These are phyloP conservation scores for Natator depressus DNA, from an alignment of 2,113 vertebrate genomes.

Conservation along the genomic window DNA sequence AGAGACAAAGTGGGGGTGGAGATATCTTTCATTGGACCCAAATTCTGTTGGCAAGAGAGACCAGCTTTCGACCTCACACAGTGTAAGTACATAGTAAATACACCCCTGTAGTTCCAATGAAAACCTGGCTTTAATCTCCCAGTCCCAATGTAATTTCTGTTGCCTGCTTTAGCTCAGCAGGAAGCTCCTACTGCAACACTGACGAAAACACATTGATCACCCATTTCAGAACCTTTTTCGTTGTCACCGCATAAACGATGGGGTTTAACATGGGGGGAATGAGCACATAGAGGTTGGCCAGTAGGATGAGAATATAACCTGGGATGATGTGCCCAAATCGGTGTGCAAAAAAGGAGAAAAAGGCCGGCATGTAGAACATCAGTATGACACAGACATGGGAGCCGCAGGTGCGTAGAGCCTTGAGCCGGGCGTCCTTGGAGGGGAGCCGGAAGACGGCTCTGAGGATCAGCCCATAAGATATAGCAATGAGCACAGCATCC, in stretches of 20 bases:
- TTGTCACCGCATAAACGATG: conserved; percentile 50
- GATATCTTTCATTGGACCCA: too few species aligned
- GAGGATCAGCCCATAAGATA: conserved; percentile 22
- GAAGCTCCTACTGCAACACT: too few species aligned
- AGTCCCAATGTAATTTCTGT: too few species aligned
- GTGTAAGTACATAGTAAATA: too few species aligned
- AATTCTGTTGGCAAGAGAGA: too few species aligned
- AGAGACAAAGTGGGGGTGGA: too few species aligned
- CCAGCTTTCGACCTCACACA: too few species aligned
- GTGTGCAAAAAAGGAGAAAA: background rate
- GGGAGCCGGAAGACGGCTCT: conserved; percentile 10
- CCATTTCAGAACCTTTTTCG: background rate
- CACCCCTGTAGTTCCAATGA: too few species aligned
- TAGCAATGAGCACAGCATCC: conserved; percentile 28
- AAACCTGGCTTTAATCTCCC: too few species aligned
- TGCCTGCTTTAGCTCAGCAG: too few species aligned
- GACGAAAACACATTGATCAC: background rate
- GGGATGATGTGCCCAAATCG: conserved; percentile 31
- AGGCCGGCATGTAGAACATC: conserved; percentile 21
- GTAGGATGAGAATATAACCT: conserved; percentile 3
- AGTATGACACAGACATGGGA: conserved; percentile 36
- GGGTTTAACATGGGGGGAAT: conserved; percentile 52
- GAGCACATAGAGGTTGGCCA: conserved; percentile 49
- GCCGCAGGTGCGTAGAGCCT: conserved; percentile 28
- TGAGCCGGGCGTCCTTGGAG: conserved; percentile 9